Conservation (phyloP, 1,140 invertebrate genomes). For the Manduca sexta region DNA sequence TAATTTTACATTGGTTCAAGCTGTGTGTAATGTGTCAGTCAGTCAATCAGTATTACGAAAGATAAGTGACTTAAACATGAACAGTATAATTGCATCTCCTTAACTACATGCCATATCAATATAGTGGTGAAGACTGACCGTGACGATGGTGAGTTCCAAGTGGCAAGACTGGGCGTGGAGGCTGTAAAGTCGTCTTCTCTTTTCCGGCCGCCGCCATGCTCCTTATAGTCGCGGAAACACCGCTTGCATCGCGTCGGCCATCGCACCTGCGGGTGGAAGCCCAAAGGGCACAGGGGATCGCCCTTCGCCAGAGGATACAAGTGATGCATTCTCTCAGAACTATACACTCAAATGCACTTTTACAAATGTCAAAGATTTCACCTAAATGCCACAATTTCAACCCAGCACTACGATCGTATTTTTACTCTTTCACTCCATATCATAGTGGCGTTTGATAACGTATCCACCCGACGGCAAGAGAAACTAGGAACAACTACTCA, state of each 20-base stretch:
- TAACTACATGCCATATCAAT: too few relatives aligned
- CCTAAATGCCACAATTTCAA: slow-evolving; percentile 49
- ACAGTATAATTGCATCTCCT: too few relatives aligned
- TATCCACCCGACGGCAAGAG: slow-evolving; percentile 14
- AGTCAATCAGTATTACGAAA: too few relatives aligned
- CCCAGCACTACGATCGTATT: slow-evolving; percentile 29
- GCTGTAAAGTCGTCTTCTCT: slow-evolving; percentile 82
- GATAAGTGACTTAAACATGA: too few relatives aligned
- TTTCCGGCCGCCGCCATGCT: slow-evolving; percentile 84
- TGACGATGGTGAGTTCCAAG: slow-evolving; percentile 76
- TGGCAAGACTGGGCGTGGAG: slow-evolving; percentile 82
- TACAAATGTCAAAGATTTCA: slow-evolving; percentile 52
- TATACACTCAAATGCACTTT: slow-evolving; percentile 54
- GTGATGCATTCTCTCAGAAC: slow-evolving; percentile 79
- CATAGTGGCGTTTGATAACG: slow-evolving; percentile 7
- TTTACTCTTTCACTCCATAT: slow-evolving; percentile 19
- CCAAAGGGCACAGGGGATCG: slow-evolving; percentile 90
- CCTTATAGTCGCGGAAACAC: slow-evolving; percentile 95
- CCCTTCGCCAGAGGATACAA: slow-evolving; percentile 86
- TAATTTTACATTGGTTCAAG: too few relatives aligned
- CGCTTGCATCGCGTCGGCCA: slow-evolving; percentile 94
- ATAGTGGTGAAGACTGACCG: slow-evolving; percentile 68
- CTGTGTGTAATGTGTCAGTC: too few relatives aligned
- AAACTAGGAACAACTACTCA: slow-evolving; percentile 25
- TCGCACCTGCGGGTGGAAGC: slow-evolving; percentile 94